These are phyloP conservation scores for Ispidina lecontei DNA, from an alignment of 2,797 vertebrate genomes.

Conservation along the genomic window DNA sequence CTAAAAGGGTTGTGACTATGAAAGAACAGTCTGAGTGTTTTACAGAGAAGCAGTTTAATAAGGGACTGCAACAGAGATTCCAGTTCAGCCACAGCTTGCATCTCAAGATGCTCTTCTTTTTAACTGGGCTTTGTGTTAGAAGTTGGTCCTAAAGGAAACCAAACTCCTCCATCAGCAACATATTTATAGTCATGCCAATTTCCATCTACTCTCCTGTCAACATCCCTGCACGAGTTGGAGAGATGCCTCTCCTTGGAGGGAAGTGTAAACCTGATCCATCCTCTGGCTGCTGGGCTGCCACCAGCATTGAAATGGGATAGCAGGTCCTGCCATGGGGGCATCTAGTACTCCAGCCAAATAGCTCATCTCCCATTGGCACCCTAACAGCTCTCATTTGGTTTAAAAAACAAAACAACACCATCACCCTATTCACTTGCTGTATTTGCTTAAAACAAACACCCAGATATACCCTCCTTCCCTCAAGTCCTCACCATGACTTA, in stretches of 20 bases:
- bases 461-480: neutral
- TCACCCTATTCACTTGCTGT: neutral
- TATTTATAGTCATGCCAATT: conserved; percentile 34
- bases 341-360: neutral
- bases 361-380: neutral
- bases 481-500: neutral
- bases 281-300: neutral
- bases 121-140: neutral
- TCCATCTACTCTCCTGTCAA: conserved; percentile 20
- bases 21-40: neutral
- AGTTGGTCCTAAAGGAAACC: neutral
- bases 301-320: neutral
- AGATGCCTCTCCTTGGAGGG: conserved; percentile 6
- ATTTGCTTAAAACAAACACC: neutral
- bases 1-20: neutral
- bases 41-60: neutral
- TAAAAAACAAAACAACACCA: neutral
- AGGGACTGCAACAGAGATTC: neutral
- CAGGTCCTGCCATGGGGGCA: neutral
- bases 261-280: conserved; percentile 28
- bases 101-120: neutral
- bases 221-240: neutral
- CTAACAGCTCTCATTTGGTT: neutral
- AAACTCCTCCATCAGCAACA: neutral
- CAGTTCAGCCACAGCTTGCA: neutral